Evolutionary conservation across 1,140 invertebrate species (phyloP), one percentile per base, ranked within the genome.

Genomic region (Zophobas morio): DNA sequence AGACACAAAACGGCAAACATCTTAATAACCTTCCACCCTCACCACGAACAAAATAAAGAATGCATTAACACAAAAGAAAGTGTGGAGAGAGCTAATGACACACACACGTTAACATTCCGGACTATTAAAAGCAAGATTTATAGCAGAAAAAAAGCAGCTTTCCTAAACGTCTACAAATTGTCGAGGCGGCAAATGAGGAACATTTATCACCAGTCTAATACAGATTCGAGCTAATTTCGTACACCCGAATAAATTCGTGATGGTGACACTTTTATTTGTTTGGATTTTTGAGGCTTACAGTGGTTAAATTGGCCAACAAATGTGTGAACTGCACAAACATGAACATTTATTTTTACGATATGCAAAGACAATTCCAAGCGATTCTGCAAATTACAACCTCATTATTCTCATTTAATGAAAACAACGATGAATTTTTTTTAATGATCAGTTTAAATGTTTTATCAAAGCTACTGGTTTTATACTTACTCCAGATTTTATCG

Each of bases 151-250:
- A 84, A 83, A 82, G 81, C 80, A 77, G 79, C 81, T 82, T 81
- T 84, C 82, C 84, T 85, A 86, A 86, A 85, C 81, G 84, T 86
- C 84, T 86, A 86, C 85, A 86, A 86, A 86, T 86, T 85, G 85
- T 85, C 84, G 84, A 83, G 83, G 79, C 85, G 81, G 85, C 84
- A 86, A 86, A 86, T 86, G 84, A 86, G 85, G 53, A 46, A 63
- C 84, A 85, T 86, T 85, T 84, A 85, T 86, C 84, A 85, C 78
- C 77, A 77, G 70, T 71, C 83, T 86, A 83, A 86, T 85, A 85
- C 84, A 82, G 74, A 76, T 83, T 83, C 79, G 78, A 85, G 80
- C 82, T 85, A 84, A 84, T 84, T 85, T 86, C 78, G 80, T 81
- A 73, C 51, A 76, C 81, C 75, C 77, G 80, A 81, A 82, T 84